A percentile compares a stretch with the other conserved stretches of the same genome.
Evolutionary conservation across 2,888 invertebrate species (phyloP).

Genomic region (Belgica antarctica): DNA sequence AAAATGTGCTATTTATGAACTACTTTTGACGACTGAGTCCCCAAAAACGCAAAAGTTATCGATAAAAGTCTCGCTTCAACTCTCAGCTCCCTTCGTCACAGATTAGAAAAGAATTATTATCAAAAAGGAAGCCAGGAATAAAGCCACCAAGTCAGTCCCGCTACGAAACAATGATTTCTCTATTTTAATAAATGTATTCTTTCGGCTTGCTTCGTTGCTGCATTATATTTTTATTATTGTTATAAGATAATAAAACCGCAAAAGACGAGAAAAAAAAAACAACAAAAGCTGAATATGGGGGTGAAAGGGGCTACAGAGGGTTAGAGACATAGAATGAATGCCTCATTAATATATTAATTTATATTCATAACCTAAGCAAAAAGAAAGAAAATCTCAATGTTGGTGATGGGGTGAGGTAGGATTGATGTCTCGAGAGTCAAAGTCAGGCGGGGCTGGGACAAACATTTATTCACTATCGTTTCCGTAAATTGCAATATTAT

Average conservation of each 20-base stretch:
- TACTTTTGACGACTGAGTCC: no score
- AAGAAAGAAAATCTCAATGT: background rate
- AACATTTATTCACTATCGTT: background rate
- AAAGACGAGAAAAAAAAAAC: slow-evolving; percentile 26
- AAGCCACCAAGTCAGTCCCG: background rate
- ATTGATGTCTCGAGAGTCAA: slow-evolving; percentile 4
- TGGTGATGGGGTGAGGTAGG: slow-evolving; percentile 1
- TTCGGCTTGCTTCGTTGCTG: background rate
- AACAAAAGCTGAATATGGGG: background rate
- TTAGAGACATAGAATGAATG: background rate
- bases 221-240: slow-evolving; percentile 29
- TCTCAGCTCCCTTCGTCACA: no score
- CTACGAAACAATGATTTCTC: slow-evolving; percentile 5
- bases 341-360: slow-evolving; percentile 38
- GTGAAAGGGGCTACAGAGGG: background rate
- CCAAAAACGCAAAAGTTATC: no score
- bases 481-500: slow-evolving; percentile 17
- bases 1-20: no score
- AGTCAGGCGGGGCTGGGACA: background rate
- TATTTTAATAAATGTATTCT: slow-evolving; percentile 25
- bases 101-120: no score
- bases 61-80: no score
- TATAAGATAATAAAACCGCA: slow-evolving; percentile 28
- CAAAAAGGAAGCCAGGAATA: background rate
- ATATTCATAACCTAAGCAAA: slow-evolving; percentile 30